Evolutionary conservation across 1,140 invertebrate genomes (phyloP).

Genomic region (Meloidogyne floridensis): DNA sequence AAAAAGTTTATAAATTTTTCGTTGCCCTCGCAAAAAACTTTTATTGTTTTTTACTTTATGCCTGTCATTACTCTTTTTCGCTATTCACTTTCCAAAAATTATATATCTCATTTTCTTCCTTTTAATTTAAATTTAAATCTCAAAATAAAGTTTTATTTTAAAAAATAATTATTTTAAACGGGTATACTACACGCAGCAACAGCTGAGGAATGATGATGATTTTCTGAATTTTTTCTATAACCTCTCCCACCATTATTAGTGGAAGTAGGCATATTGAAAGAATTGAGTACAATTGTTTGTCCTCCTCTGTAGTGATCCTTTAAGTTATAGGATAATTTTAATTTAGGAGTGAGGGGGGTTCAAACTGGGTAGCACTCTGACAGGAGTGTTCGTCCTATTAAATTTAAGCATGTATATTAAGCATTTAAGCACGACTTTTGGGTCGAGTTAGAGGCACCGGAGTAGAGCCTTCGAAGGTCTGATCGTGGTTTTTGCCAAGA

Average conservation of each 20-base stretch:
- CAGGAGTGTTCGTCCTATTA: no score
- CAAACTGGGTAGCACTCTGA: no score
- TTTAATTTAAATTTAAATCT: not conserved
- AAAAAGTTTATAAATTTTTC: no score
- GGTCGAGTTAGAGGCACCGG: no score
- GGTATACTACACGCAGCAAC: slow-evolving; percentile 29
- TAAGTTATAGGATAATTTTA: not conserved
- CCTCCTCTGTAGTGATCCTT: slow-evolving; percentile 17
- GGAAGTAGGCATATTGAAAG: slow-evolving; percentile 34
- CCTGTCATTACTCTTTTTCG: not conserved
- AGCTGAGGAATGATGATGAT: slow-evolving; percentile 22
- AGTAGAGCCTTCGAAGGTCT: no score
- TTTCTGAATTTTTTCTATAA: slow-evolving; percentile 15
- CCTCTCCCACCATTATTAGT: slow-evolving; percentile 11
- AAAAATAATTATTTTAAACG: slow-evolving; percentile 11
- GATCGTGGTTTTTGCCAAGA: no score
- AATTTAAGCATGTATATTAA: no score
- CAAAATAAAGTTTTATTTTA: not conserved
- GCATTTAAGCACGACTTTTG: no score
- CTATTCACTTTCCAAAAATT: not conserved
- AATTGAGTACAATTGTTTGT: slow-evolving; percentile 60
- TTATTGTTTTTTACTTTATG: not conserved
- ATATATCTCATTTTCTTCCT: not conserved
- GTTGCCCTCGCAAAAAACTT: not conserved
- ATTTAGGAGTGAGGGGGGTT: not conserved